Evolutionary conservation across 2,113 vertebrate species (phyloP), one percentile per base, ranked within the genome.

Genomic region (Panthera tigris): DNA sequence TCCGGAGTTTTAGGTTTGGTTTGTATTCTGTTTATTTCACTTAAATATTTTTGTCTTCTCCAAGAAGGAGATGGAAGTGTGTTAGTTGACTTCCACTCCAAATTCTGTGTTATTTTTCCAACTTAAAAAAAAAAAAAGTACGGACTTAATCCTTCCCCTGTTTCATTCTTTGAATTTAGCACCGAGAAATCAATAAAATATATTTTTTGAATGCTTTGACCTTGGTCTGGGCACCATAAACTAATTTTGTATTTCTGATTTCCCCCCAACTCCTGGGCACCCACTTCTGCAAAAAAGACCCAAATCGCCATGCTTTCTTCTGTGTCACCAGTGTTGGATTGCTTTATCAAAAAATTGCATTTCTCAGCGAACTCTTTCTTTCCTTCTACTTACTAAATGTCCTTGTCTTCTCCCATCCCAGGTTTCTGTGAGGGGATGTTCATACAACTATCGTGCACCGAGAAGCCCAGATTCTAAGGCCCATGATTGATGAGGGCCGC

Each of bases 401-500:
- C 79, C 11, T 25, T 4, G 55, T 84, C 27, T 69, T 4, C 39
- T 10, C 6, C 36, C 7, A 19, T 39, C 55, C 39, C 63, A 10
- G 45, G 18, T 83, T 81, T 61, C 91, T 68, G 23, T 61, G 87
- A 61, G 21, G 8, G 39, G 69, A 18, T 83, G 97, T 94, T 95
- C 80, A 97, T 21, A 66, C 33, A 95, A n/a, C 90, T 33, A 12
- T 29, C 61, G 15, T 1, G 10, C 48, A 57, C 50, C 55, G 25
- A 89, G 71, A 97, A 96, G 48, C 50, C 95, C 69, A 82, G 96
- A 68, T 48, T 31, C 92, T 84, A 25, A 95, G 8, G 33, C 57
- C 36, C 48, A 68, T 97, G 96, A 97, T 73, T 76, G 95, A 96
- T 52, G 55, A 82, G 45, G 90, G 31, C 39, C 95, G 91, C 96